phyloP scores from a whole-genome alignment of 53 echinoderm and acorn worm genomes.

The Temnopleurus reevesii region DNA sequence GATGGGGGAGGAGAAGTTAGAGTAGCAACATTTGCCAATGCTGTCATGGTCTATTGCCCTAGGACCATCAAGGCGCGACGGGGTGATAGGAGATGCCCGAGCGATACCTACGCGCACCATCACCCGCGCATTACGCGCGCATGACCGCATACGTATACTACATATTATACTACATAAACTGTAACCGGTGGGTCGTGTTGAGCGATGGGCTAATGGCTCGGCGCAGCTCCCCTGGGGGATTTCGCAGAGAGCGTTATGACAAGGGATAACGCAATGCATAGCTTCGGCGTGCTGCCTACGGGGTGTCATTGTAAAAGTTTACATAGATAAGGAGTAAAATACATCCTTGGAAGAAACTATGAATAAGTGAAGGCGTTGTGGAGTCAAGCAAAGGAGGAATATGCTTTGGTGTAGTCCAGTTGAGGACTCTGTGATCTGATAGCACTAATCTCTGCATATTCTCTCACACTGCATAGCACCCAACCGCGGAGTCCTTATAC shows the following conservation, averaged over 20 bases:
- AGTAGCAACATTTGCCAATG: conserved; percentile 51
- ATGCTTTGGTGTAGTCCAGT: neutral
- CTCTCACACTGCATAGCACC: no score
- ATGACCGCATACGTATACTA: conserved; percentile 10
- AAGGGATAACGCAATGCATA: neutral
- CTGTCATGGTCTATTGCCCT: conserved; percentile 38
- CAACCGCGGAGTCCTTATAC: no score
- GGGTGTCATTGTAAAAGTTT: neutral
- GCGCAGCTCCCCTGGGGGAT: neutral
- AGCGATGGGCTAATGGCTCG: conserved; percentile 9
- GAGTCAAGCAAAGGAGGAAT: conserved; percentile 5
- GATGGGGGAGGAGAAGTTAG: conserved; percentile 25
- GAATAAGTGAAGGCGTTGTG: neutral
- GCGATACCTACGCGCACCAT: conserved; percentile 39
- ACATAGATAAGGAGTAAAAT: neutral
- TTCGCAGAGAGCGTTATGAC: conserved; percentile 27
- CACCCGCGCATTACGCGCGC: conserved; percentile 49
- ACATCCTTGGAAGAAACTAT: no score
- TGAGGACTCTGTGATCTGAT: no score
- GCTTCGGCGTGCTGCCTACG: neutral
- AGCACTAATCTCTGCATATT: no score
- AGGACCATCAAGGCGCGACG: neutral
- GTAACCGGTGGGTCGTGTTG: neutral
- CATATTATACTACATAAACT: neutral
- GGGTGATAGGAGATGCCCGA: neutral